Conservation (phyloP, 1,140 invertebrate species). For the Rhizoglyphus robini region DNA sequence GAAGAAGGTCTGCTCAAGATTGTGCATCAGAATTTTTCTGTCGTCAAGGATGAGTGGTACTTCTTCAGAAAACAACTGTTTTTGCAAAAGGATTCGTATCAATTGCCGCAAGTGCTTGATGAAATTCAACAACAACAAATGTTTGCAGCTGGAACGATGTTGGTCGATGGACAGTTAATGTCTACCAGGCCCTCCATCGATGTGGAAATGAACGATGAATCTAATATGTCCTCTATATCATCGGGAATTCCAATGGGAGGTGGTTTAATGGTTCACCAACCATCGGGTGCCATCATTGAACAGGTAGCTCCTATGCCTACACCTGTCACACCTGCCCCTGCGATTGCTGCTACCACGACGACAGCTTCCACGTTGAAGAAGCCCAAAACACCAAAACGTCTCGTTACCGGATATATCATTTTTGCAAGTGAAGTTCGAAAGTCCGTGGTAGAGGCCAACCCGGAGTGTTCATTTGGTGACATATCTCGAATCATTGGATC, state of each 20-base stretch:
- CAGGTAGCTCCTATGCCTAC: not conserved
- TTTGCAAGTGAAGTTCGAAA: slow-evolving; percentile 91
- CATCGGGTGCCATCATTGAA: too few relatives aligned
- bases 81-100: slow-evolving; percentile 45
- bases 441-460: slow-evolving; percentile 72
- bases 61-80: slow-evolving; percentile 58
- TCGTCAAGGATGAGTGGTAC: slow-evolving; percentile 84
- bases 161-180: not conserved
- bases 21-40: slow-evolving; percentile 40
- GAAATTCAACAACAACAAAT: slow-evolving; percentile 6
- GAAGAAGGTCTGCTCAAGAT: slow-evolving; percentile 28
- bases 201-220: not conserved
- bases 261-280: not conserved
- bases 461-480: slow-evolving; percentile 87
- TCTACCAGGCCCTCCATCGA: not conserved
- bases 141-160: not conserved
- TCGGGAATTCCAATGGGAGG: too few relatives aligned
- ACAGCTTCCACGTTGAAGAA: slow-evolving; percentile 25
- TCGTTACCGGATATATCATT: slow-evolving; percentile 93
- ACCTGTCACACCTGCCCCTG: slow-evolving; percentile 26
- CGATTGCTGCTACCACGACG: slow-evolving; percentile 33
- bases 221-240: not conserved
- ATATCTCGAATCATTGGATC: slow-evolving; percentile 92
- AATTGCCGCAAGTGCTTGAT: slow-evolving; percentile 31
- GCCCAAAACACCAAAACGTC: slow-evolving; percentile 47